Evolutionary conservation across 2,888 invertebrate species (phyloP).

Genomic region (Chrysolina americana): DNA sequence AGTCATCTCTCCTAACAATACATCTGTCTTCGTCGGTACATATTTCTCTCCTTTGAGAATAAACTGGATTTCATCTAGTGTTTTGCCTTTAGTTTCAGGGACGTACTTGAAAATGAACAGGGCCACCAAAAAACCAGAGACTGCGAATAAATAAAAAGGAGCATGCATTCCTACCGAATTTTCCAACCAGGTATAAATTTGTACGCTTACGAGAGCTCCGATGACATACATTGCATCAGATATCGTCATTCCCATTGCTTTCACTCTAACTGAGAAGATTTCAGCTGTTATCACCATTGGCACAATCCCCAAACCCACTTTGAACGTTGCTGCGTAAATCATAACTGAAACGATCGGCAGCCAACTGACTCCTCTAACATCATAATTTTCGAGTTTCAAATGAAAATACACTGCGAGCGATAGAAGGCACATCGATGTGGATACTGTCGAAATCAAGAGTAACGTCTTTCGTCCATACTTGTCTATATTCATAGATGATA

Average conservation of each 20-base stretch:
- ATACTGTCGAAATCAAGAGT: slow-evolving; percentile 60
- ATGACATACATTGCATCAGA: slow-evolving; percentile 60
- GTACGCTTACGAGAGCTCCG: slow-evolving; percentile 62
- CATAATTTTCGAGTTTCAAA: slow-evolving; percentile 58
- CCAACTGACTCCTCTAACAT: slow-evolving; percentile 61
- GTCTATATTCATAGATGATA: slow-evolving; percentile 63
- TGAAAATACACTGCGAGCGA: slow-evolving; percentile 64
- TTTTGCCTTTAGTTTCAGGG: slow-evolving; percentile 57
- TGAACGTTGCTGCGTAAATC: slow-evolving; percentile 62
- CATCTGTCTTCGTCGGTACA: neutral
- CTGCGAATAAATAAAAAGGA: slow-evolving; percentile 64
- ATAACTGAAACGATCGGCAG: slow-evolving; percentile 63
- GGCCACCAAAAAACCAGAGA: slow-evolving; percentile 53
- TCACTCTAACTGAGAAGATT: slow-evolving; percentile 64
- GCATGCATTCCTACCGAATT: slow-evolving; percentile 60
- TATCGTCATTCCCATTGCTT: slow-evolving; percentile 61
- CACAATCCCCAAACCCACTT: slow-evolving; percentile 64
- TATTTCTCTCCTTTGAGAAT: slow-evolving; percentile 44
- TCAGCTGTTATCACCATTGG: slow-evolving; percentile 66
- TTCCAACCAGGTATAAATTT: slow-evolving; percentile 60
- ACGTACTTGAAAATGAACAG: slow-evolving; percentile 59
- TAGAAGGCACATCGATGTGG: slow-evolving; percentile 62
- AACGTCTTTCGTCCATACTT: slow-evolving; percentile 65
- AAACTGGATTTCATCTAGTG: slow-evolving; percentile 46
- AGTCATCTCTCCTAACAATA: too few relatives aligned